Percentiles rank a stretch among this genome's conserved stretches.
These are phyloP conservation scores for Beroe forskalii DNA, from an alignment of 37 sponge, comb jelly and placozoan genomes.

Conservation along the genomic window DNA sequence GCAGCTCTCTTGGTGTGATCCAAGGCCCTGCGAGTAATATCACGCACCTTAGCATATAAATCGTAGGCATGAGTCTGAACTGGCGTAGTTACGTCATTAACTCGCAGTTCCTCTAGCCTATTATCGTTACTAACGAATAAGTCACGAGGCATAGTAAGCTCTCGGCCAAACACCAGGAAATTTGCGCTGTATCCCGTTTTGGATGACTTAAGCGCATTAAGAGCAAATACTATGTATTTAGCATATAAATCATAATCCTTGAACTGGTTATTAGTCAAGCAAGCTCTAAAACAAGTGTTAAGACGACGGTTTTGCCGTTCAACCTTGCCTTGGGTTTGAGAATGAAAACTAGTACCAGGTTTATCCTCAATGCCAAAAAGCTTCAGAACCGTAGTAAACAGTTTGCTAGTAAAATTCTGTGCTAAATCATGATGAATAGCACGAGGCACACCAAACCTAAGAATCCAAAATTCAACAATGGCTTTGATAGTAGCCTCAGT, in stretches of 20 bases:
- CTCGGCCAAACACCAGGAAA: slow-evolving; percentile 32
- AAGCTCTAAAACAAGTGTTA: slow-evolving; percentile 27
- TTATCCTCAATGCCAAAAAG: slow-evolving; percentile 23
- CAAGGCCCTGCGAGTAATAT: background rate
- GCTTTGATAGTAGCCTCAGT: background rate
- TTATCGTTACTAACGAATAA: slow-evolving; percentile 5
- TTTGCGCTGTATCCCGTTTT: slow-evolving; percentile 23
- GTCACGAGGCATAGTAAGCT: slow-evolving; percentile 25
- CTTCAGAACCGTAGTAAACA: background rate
- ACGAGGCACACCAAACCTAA: background rate
- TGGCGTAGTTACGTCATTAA: background rate
- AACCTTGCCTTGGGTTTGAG: slow-evolving; percentile 48
- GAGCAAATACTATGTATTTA: slow-evolving; percentile 27
- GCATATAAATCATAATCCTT: slow-evolving; percentile 38
- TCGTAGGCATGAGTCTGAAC: background rate
- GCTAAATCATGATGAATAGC: slow-evolving; percentile 30
- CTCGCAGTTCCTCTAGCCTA: background rate
- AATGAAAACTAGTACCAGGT: background rate
- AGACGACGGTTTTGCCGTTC: background rate
- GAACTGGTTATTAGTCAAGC: slow-evolving; percentile 11
- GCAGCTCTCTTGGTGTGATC: background rate
- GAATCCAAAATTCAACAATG: slow-evolving; percentile 46
- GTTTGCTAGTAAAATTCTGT: background rate
- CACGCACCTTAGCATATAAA: background rate
- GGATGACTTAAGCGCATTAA: background rate